Conservation (phyloP, 1,140 invertebrate species). For the Diabrotica virgifera region DNA sequence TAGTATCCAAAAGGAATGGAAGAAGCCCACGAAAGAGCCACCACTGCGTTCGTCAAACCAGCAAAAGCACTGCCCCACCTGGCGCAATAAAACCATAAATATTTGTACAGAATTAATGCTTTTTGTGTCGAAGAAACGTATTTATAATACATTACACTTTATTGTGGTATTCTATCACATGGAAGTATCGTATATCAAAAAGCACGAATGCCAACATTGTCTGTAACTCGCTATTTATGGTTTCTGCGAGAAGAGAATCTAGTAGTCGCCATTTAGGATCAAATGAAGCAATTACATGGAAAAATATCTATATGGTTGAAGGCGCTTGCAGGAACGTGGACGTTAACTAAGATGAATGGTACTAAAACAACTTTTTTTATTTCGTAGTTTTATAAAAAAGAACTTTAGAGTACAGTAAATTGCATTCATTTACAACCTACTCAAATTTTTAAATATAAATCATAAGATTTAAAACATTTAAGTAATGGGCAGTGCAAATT, state of each 20-base stretch:
- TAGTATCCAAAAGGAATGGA: too few species aligned
- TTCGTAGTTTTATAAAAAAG: too few species aligned
- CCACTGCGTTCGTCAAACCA: neutral
- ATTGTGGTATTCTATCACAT: conserved; percentile 30
- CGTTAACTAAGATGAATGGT: conserved; percentile 2
- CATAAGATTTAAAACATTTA: too few species aligned
- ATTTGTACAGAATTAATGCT: conserved; percentile 44
- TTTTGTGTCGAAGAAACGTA: conserved; percentile 36
- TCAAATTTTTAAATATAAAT: too few species aligned
- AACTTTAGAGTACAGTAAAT: too few species aligned
- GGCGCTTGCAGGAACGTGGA: neutral
- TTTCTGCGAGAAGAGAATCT: conserved; percentile 15
- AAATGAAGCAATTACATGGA: conserved; percentile 14
- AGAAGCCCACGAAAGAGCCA: too few species aligned
- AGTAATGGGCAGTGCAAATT: too few species aligned
- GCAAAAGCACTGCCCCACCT: conserved; percentile 33
- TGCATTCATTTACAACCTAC: too few species aligned
- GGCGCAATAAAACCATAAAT: conserved; percentile 46
- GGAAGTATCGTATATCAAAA: conserved; percentile 27
- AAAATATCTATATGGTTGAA: conserved; percentile 4
- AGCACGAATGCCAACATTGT: conserved; percentile 19
- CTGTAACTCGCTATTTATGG: conserved; percentile 11
- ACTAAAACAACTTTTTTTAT: neutral
- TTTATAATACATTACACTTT: conserved; percentile 26
- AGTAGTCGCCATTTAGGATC: conserved; percentile 15